These are phyloP conservation scores for Sebastes fasciatus DNA, from an alignment of 2,113 vertebrate species.

Conservation along the genomic window DNA sequence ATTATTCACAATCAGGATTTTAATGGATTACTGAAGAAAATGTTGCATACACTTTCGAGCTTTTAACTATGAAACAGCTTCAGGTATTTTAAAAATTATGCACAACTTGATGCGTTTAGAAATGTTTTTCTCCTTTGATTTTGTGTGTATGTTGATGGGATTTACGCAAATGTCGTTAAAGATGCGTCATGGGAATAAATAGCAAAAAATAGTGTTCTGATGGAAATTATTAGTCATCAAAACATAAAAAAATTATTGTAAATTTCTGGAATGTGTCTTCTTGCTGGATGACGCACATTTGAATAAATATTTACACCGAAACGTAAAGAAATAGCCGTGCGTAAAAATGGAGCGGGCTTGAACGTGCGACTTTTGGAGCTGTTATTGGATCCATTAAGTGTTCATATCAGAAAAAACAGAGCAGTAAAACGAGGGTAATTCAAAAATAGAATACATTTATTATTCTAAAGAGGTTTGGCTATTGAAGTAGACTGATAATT, in stretches of 20 bases:
- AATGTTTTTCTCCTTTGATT: background rate
- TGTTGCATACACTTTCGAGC: background rate
- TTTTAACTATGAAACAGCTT: constrained; percentile 8
- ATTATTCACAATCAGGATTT: background rate
- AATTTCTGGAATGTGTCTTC: background rate
- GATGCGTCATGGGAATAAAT: background rate
- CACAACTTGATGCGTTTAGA: background rate
- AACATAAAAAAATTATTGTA: background rate
- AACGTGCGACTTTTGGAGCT: constrained; percentile 5
- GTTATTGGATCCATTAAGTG: constrained; percentile 33
- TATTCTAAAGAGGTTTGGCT: constrained; percentile 19
- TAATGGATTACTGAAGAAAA: background rate
- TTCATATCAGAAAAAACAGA: constrained; percentile 39
- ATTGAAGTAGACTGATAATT: constrained; percentile 2
- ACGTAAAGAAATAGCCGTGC: constrained; percentile 47
- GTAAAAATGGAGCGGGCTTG: constrained; percentile 55
- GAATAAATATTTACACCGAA: constrained; percentile 33
- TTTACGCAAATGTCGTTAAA: constrained; percentile 10
- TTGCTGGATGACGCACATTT: background rate
- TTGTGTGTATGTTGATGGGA: background rate
- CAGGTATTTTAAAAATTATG: constrained; percentile 1
- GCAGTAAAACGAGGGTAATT: background rate
- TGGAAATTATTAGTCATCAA: constrained; percentile 2
- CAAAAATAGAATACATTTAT: constrained; percentile 10
- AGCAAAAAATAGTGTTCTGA: background rate